A percentile compares a stretch with the other conserved stretches of the same genome.
These are phyloP conservation scores for Carapus acus DNA, from an alignment of 2,797 vertebrate genomes.

Conservation along the genomic window DNA sequence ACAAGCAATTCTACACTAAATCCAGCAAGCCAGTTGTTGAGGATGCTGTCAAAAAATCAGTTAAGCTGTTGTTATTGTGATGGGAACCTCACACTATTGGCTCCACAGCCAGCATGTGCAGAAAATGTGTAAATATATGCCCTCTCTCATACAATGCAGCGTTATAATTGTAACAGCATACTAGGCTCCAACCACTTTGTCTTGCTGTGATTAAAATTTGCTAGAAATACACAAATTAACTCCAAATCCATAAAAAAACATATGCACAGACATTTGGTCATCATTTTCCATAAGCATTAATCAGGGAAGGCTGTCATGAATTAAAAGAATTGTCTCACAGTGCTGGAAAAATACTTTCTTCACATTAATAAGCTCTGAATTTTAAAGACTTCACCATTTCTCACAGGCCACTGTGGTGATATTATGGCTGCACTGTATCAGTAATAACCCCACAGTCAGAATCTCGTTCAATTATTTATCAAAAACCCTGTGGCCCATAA, in stretches of 20 bases:
- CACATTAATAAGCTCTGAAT: conserved; percentile 26
- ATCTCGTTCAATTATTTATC: conserved; percentile 44
- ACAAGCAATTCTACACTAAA: no score
- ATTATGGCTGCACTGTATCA: conserved; percentile 24
- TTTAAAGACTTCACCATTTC: conserved; percentile 25
- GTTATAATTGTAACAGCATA: no score
- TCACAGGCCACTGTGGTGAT: conserved; percentile 31
- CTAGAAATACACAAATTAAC: no score
- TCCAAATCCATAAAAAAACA: no score
- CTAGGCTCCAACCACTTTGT: no score
- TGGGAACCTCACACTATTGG: conserved; percentile 11
- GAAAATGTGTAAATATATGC: conserved; percentile 4
- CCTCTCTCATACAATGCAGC: no score
- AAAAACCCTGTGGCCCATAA: conserved; percentile 17
- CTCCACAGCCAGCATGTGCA: conserved; percentile 11
- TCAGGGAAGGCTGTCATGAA: conserved; percentile 1
- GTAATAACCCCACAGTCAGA: conserved; percentile 20
- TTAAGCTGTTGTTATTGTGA: neutral
- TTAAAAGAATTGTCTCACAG: conserved; percentile 9
- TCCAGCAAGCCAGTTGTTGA: no score
- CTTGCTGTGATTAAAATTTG: no score
- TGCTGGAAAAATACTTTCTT: conserved; percentile 14
- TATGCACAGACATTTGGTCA: conserved; percentile 19
- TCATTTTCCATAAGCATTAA: conserved; percentile 18
- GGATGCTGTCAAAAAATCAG: no score